Percentiles rank a stretch among this genome's conserved stretches.
These are phyloP conservation scores for Ameiurus melas DNA, from an alignment of 2,113 vertebrate genomes.

Conservation along the genomic window DNA sequence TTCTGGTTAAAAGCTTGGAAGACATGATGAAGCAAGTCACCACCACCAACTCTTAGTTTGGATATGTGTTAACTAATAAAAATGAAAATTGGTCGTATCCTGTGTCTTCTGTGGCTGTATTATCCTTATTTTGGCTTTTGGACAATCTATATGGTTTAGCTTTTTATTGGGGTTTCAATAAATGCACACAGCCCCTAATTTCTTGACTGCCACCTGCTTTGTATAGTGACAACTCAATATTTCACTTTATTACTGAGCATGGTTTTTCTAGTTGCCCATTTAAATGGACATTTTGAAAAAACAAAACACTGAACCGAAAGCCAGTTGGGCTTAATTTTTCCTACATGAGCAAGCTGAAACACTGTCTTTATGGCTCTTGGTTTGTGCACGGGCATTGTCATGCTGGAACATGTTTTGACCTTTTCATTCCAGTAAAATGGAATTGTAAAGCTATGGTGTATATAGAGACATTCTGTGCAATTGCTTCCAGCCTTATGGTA, in stretches of 20 bases:
- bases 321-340: neutral
- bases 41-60: neutral
- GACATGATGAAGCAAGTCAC: neutral
- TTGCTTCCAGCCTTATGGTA: no score
- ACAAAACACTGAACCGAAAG: neutral
- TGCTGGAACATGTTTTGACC: no score
- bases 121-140: neutral
- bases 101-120: neutral
- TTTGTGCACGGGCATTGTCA: no score
- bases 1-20: neutral
- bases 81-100: neutral
- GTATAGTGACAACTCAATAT: neutral
- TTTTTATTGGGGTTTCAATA: neutral
- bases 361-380: no score
- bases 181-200: neutral
- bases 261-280: neutral
- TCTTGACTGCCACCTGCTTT: neutral
- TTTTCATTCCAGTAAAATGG: no score
- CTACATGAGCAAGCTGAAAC: neutral
- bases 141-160: neutral
- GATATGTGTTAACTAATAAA: constrained; percentile 13
- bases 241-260: neutral
- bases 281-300: neutral
- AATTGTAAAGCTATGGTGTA: no score
- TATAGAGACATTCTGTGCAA: no score